Evolutionary conservation across 2,113 vertebrate species (phyloP).

Genomic region (Archocentrus centrarchus): DNA sequence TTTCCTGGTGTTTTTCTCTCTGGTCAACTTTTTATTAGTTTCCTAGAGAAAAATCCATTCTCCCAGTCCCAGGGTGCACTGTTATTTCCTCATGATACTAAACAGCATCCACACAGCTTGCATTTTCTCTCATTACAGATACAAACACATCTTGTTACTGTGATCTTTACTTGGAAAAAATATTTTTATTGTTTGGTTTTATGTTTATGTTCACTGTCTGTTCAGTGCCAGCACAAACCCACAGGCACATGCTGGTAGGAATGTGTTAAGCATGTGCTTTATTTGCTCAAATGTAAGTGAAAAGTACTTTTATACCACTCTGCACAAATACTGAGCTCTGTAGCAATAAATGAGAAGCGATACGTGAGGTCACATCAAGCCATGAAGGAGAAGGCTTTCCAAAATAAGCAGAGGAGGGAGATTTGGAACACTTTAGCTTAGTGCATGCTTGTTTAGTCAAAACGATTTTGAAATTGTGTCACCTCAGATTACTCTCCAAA

Average conservation of each 20-base stretch:
- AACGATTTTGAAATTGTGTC: slow-evolving; percentile 43
- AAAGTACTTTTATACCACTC: slow-evolving; percentile 27
- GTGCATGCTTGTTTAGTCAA: slow-evolving; percentile 45
- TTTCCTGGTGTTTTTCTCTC: slow-evolving; percentile 53
- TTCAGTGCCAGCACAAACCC: neutral
- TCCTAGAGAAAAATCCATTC: slow-evolving; percentile 34
- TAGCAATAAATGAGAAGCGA: slow-evolving; percentile 52
- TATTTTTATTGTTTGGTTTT: neutral
- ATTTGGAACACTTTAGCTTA: slow-evolving; percentile 57
- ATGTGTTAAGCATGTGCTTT: neutral
- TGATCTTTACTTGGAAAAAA: neutral
- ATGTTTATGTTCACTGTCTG: neutral
- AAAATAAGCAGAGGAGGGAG: slow-evolving; percentile 53
- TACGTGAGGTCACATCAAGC: slow-evolving; percentile 49
- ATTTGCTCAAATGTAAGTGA: neutral
- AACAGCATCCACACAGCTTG: neutral
- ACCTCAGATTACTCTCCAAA: slow-evolving; percentile 28
- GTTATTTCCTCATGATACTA: neutral
- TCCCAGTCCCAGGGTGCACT: slow-evolving; percentile 5
- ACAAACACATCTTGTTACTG: neutral
- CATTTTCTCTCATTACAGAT: neutral
- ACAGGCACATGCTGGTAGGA: neutral
- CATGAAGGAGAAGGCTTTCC: slow-evolving; percentile 37
- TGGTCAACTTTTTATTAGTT: slow-evolving; percentile 56
- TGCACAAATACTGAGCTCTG: slow-evolving; percentile 38